Evolutionary conservation across 2,113 vertebrate species (phyloP).

Genomic region (Paratilapia polleni): DNA sequence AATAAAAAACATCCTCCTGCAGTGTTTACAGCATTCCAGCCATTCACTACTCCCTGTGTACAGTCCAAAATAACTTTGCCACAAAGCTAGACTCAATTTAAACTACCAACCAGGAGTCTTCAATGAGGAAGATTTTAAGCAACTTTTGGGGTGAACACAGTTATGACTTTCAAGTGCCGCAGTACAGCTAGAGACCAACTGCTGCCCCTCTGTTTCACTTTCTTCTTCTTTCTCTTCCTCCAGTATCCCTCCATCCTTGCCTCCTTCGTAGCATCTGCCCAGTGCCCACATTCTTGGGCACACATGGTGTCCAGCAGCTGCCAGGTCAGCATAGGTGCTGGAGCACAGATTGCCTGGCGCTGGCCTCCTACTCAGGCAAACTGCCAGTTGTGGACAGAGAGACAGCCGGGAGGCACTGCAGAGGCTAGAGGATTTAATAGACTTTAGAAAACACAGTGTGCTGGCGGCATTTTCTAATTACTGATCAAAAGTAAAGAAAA

Average conservation of each 20-base stretch:
- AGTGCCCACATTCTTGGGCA: conserved; percentile 71
- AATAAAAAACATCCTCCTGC: conserved; percentile 22
- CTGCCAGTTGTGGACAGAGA: conserved; percentile 70
- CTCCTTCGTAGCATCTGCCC: conserved; percentile 73
- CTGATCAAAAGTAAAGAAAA: conserved; percentile 24
- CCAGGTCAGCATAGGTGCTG: conserved; percentile 67
- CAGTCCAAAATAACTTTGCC: conserved; percentile 36
- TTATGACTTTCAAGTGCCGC: conserved; percentile 29
- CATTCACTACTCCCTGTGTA: neutral
- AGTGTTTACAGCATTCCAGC: conserved; percentile 15
- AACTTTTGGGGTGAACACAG: conserved; percentile 11
- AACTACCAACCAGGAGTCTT: neutral
- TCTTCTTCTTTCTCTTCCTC: conserved; percentile 8
- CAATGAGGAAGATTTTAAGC: neutral
- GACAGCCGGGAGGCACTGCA: conserved; percentile 54
- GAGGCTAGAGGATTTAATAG: conserved; percentile 43
- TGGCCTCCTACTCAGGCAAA: conserved; percentile 59
- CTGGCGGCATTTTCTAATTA: conserved; percentile 16
- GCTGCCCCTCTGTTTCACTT: conserved; percentile 32
- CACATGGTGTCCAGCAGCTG: conserved; percentile 73
- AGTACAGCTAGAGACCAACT: conserved; percentile 25
- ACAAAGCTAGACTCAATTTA: conserved; percentile 21
- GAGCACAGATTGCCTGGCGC: conserved; percentile 70
- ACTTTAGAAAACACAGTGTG: conserved; percentile 31
- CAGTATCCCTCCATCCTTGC: conserved; percentile 46